phyloP scores from a whole-genome alignment of 2,113 vertebrate genomes.

The Leucosticte australis region DNA sequence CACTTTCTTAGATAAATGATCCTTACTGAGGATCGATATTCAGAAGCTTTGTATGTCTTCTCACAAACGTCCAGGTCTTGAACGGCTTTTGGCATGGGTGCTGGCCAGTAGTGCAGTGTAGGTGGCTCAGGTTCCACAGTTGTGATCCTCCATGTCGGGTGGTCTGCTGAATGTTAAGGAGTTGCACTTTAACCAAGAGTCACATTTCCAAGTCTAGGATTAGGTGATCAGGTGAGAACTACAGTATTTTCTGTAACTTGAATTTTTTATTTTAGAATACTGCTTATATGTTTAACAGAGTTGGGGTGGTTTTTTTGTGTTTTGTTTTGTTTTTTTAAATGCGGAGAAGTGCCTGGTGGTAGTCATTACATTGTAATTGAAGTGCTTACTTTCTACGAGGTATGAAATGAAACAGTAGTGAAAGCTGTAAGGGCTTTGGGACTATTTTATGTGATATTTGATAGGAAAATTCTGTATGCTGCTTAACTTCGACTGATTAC shows the following conservation, averaged over 20 bases:
- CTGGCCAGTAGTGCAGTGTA: fast-evolving
- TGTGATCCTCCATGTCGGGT: fast-evolving
- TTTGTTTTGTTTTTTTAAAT: neutral
- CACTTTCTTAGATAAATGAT: neutral
- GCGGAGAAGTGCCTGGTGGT: neutral
- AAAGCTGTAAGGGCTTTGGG: neutral
- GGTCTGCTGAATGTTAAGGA: neutral
- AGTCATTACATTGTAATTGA: neutral
- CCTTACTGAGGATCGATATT: neutral
- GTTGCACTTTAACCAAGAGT: neutral
- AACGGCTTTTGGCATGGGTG: neutral
- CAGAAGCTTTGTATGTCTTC: neutral
- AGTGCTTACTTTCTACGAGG: neutral
- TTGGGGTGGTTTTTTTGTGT: no score
- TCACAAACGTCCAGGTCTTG: neutral
- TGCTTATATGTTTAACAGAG: neutral
- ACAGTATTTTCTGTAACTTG: neutral
- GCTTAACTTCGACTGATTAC: neutral
- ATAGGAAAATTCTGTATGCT: neutral
- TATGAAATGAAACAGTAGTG: neutral
- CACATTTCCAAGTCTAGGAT: neutral
- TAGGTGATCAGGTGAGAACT: neutral
- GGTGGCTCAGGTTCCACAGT: neutral
- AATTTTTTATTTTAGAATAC: neutral
- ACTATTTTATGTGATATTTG: neutral